Conservation (phyloP, 2,888 invertebrate genomes). For the Allygus modestus region DNA sequence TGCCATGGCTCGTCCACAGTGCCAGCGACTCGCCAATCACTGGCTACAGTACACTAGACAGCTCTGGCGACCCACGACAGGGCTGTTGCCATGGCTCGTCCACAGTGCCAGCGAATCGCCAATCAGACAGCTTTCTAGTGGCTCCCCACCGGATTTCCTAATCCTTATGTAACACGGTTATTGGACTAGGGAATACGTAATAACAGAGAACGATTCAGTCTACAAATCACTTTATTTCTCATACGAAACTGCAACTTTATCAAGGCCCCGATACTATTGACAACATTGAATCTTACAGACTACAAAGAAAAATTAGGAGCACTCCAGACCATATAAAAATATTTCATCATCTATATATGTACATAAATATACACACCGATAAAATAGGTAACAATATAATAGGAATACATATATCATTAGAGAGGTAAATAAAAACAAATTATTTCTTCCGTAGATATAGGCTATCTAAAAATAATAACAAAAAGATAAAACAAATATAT, state of each 20-base stretch:
- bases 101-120: no score
- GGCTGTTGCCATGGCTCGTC: no score
- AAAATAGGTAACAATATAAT: conserved; percentile 31
- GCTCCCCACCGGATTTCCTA: no score
- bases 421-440: neutral
- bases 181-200: no score
- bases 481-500: conserved; percentile 8
- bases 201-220: neutral
- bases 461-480: conserved; percentile 11
- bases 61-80: no score
- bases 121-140: no score
- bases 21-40: no score
- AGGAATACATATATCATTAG: conserved; percentile 15
- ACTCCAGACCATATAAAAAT: conserved; percentile 32
- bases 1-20: no score
- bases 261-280: conserved; percentile 21
- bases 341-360: conserved; percentile 24
- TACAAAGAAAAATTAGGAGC: conserved; percentile 7
- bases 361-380: conserved; percentile 27
- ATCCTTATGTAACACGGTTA: no score
- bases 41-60: no score
- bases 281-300: conserved; percentile 10
- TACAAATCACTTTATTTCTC: conserved; percentile 36
- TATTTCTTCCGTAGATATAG: neutral
- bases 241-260: neutral